Percentiles rank a stretch among this genome's conserved stretches.
phyloP scores from a whole-genome alignment of 2,113 vertebrate genomes.

The Anthoscopus minutus region DNA sequence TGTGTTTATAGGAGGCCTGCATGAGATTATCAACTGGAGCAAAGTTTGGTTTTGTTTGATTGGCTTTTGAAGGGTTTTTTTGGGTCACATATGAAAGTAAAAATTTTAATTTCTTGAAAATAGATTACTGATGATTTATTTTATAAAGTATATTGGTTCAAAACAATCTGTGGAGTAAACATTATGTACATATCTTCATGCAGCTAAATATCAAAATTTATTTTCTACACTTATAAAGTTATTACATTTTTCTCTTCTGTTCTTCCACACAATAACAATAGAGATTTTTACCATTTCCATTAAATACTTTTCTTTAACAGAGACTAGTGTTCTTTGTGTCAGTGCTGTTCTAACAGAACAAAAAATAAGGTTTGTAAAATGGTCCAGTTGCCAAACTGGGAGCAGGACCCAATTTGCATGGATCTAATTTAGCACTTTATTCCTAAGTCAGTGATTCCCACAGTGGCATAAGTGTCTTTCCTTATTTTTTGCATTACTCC shows the following conservation, averaged over 20 bases:
- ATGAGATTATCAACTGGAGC: not conserved
- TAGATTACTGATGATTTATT: not conserved
- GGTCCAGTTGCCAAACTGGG: not conserved
- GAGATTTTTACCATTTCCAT: not conserved
- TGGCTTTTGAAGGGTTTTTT: not conserved
- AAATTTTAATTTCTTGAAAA: not conserved
- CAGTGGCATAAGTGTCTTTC: not conserved
- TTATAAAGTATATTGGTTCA: not conserved
- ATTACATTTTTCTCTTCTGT: not conserved
- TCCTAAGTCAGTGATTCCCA: not conserved
- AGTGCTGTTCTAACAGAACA: not conserved
- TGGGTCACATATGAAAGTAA: not conserved
- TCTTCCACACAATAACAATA: not conserved
- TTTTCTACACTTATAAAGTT: not conserved
- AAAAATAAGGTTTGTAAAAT: not conserved
- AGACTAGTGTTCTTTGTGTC: not conserved
- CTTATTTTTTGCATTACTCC: not conserved
- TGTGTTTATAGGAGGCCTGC: conserved; percentile 25
- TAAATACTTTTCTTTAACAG: not conserved
- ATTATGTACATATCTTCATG: not conserved
- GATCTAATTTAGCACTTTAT: not conserved
- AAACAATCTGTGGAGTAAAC: not conserved
- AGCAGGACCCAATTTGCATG: not conserved
- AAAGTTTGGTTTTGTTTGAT: not conserved
- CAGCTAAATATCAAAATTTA: not conserved